These are phyloP conservation scores for Fabriciana adippe DNA, from an alignment of 2,888 invertebrate genomes.

Conservation along the genomic window DNA sequence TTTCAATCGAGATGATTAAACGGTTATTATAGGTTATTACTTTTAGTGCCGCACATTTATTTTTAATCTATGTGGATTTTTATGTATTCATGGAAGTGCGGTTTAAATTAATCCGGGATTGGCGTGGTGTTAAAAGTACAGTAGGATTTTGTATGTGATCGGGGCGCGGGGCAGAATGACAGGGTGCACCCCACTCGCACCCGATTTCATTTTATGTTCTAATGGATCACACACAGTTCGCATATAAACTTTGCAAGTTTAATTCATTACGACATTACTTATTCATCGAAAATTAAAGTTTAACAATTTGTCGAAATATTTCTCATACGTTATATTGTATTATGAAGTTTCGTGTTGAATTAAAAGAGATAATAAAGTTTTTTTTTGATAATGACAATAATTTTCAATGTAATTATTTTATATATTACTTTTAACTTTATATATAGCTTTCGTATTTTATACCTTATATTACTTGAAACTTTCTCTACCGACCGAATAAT, in stretches of 20 bases:
- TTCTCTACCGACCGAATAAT: too few relatives aligned
- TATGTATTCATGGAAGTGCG: conserved; percentile 19
- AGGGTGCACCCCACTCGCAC: conserved; percentile 18
- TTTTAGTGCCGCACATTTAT: conserved; percentile 7
- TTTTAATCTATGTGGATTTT: conserved; percentile 2
- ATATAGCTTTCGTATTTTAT: too few relatives aligned
- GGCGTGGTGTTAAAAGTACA: conserved; percentile 20
- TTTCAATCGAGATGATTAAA: too few relatives aligned
- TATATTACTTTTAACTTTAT: too few relatives aligned
- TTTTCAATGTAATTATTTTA: too few relatives aligned
- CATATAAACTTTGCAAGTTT: conserved; percentile 18
- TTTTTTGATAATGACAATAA: too few relatives aligned
- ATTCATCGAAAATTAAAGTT: conserved; percentile 15
- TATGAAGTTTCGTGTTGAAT: background rate
- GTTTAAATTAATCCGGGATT: conserved; percentile 30
- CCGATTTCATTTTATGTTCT: conserved; percentile 25
- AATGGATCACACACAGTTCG: conserved; percentile 23
- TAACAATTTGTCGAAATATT: background rate
- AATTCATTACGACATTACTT: conserved; percentile 15
- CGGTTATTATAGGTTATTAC: background rate
- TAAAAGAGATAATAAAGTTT: background rate
- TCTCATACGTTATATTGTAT: background rate
- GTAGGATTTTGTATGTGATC: conserved; percentile 22
- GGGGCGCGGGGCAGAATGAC: conserved; percentile 10
- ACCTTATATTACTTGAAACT: too few relatives aligned